Percentiles rank a stretch among this genome's conserved stretches.
Conservation (phyloP, 2,888 invertebrate species). For the Hydriomena furcata region DNA sequence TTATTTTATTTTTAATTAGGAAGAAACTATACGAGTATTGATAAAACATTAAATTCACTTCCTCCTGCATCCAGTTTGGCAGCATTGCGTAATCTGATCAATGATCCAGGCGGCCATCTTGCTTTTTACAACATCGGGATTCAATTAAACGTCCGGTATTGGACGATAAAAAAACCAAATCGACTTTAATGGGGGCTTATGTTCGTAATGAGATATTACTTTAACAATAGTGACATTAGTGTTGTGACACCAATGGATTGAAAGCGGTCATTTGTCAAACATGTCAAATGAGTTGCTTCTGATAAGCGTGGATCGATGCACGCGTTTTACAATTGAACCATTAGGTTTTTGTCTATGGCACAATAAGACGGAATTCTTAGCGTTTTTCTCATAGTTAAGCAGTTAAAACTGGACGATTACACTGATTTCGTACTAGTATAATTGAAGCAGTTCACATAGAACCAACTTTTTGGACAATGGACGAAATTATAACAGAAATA, state of each 20-base stretch:
- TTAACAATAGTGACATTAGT: constrained; percentile 50
- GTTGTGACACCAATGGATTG: constrained; percentile 48
- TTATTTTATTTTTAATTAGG: too few species aligned
- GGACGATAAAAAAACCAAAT: constrained; percentile 56
- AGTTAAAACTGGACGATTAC: constrained; percentile 77
- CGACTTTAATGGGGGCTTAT: constrained; percentile 50
- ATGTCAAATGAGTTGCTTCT: constrained; percentile 30
- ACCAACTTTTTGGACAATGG: constrained; percentile 79
- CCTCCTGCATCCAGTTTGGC: constrained; percentile 73
- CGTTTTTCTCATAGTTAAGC: constrained; percentile 80
- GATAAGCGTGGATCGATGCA: constrained; percentile 25
- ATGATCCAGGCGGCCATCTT: constrained; percentile 69
- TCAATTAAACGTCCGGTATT: constrained; percentile 69
- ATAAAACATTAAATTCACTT: constrained; percentile 71
- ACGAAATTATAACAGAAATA: constrained; percentile 77
- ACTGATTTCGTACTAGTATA: constrained; percentile 76
- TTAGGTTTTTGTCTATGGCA: constrained; percentile 37
- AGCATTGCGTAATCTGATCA: constrained; percentile 80
- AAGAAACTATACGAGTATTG: constrained; percentile 24
- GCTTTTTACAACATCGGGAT: constrained; percentile 64
- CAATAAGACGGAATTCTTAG: constrained; percentile 72
- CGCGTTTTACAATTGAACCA: constrained; percentile 28
- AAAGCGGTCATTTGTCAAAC: constrained; percentile 36
- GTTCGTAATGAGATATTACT: constrained; percentile 52
- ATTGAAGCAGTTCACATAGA: constrained; percentile 82